Evolutionary conservation across 2,113 vertebrate genomes (phyloP).

Genomic region (Lycaon pictus): DNA sequence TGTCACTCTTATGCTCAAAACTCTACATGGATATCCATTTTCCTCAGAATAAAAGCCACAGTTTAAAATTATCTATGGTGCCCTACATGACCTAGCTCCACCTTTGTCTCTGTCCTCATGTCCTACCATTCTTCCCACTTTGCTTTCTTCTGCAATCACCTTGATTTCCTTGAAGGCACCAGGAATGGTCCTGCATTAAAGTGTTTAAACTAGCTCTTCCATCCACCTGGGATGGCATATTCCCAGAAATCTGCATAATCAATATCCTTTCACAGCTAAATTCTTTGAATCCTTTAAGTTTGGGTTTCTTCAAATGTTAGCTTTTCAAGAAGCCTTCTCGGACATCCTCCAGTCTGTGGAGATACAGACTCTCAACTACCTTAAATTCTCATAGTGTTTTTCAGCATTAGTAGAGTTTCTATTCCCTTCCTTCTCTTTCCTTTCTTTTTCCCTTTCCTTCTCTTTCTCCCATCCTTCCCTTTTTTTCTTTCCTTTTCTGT

Average conservation of each 20-base stretch:
- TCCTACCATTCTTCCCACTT: not conserved
- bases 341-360: not conserved
- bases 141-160: not conserved
- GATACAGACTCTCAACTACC: not conserved
- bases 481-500: not conserved
- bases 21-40: not conserved
- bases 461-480: not conserved
- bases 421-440: not conserved
- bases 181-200: not conserved
- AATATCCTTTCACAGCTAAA: not conserved
- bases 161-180: not conserved
- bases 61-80: not conserved
- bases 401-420: not conserved
- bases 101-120: not conserved
- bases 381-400: not conserved
- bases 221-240: not conserved
- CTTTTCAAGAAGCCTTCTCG: not conserved
- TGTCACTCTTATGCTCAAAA: not conserved
- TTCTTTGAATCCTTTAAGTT: not conserved
- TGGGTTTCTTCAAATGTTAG: not conserved
- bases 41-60: not conserved
- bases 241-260: not conserved
- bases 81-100: not conserved
- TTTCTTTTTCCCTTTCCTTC: too few relatives aligned
- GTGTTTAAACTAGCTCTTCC: not conserved